Evolutionary conservation across 2,888 invertebrate species (phyloP).

Genomic region (Stenolophus ochropezus): DNA sequence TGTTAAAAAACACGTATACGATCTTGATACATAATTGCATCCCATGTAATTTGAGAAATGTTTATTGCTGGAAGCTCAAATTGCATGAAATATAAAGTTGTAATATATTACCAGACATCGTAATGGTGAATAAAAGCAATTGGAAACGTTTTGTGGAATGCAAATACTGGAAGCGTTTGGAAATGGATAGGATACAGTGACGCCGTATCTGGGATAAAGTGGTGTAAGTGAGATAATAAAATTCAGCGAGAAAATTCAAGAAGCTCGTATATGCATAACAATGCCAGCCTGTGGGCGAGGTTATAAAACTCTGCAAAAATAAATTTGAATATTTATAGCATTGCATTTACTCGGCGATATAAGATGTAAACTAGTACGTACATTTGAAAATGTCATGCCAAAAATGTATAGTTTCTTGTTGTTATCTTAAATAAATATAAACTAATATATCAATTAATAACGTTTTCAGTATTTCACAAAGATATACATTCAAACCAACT

Average conservation of each 20-base stretch:
- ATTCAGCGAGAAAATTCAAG: slow-evolving; percentile 39
- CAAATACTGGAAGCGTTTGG: neutral
- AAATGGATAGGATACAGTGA: neutral
- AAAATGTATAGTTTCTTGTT: too few relatives aligned
- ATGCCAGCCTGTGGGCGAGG: slow-evolving; percentile 9
- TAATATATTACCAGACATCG: neutral
- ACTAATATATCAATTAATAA: too few relatives aligned
- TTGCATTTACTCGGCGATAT: slow-evolving; percentile 14
- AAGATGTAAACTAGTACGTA: neutral
- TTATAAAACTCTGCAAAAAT: slow-evolving; percentile 16
- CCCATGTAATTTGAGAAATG: neutral
- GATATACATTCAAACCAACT: too few relatives aligned
- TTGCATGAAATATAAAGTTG: slow-evolving; percentile 1
- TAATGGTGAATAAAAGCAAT: slow-evolving; percentile 10
- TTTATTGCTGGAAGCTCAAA: neutral
- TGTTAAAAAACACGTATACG: neutral
- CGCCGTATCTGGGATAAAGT: neutral
- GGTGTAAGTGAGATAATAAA: slow-evolving; percentile 23
- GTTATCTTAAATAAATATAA: too few relatives aligned
- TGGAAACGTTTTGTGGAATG: slow-evolving; percentile 1
- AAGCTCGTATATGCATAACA: slow-evolving; percentile 20
- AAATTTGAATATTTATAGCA: slow-evolving; percentile 28
- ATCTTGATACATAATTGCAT: neutral
- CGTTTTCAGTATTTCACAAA: too few relatives aligned
- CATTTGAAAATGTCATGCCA: neutral